Evolutionary conservation across 1,140 invertebrate genomes (phyloP), one percentile per base, ranked within the genome.

Genomic region (Mercenaria mercenaria): DNA sequence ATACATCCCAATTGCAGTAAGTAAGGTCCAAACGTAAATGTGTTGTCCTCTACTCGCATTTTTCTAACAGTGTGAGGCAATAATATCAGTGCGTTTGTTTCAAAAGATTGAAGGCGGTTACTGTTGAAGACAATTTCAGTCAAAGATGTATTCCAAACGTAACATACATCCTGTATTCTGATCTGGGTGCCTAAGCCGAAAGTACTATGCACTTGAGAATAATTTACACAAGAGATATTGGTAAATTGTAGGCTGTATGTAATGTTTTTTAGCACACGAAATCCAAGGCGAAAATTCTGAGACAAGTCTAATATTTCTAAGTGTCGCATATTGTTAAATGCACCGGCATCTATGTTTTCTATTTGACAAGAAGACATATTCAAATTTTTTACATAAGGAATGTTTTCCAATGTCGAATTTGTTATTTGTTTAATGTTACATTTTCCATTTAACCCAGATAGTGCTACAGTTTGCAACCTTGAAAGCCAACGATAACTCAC

Each of bases 301-400:
- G 84, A 91, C 15, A 91, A 39, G 76, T 88, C 85, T 39, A 91
- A 72, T 34, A n/a, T 43, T 23, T 84, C 52, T 37, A 91, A 59
- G 11, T 82, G n/a, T 26, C 50, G 32, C 6, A 88, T 39, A 64
- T 20, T n/a, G 34, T 26, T 29, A 74, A 82, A 89, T 23, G 61
- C 72, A 10, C 84, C 79, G n/a, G 43, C 64, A 43, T 56, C 32
- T 39, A 87, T 87, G 69, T 32, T 84, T 74, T 18, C 8, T 26
- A 91, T 79, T 43, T 61, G 26, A 59, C 79, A 88, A 6, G 26
- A 2, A 20, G 92, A 89, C 18, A 92, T 18, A 52, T 92, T 84
- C 11, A 92, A 41, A 18, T 64, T 41, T 26, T 18, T 59, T n/a
- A 92, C 37, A 52, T 52, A 50, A 2, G 18, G 11, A 20, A 84